Evolutionary conservation across 2,113 vertebrate genomes (phyloP).

Genomic region (Phalacrocorax carbo): DNA sequence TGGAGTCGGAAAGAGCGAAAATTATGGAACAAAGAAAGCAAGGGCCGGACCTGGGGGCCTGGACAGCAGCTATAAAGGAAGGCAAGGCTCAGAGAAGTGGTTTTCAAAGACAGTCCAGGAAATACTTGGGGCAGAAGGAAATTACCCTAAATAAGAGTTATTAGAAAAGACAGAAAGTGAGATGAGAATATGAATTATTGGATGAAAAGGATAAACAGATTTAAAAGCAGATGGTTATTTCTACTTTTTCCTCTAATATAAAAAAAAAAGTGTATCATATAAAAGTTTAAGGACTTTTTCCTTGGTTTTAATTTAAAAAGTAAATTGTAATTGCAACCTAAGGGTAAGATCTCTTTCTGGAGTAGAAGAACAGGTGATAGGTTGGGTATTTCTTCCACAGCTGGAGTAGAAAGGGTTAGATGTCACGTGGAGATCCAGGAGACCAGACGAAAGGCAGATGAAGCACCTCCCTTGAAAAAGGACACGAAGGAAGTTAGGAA

Average conservation of each 20-base stretch:
- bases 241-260: not conserved
- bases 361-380: not conserved
- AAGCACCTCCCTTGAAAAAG: not conserved
- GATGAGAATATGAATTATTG: not conserved
- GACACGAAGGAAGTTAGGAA: not conserved
- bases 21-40: not conserved
- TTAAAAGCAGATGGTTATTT: not conserved
- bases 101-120: not conserved
- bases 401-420: not conserved
- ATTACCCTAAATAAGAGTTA: not conserved
- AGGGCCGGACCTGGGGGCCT: not conserved
- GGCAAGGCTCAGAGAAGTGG: not conserved
- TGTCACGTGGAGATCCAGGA: not conserved
- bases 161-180: not conserved
- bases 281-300: not conserved
- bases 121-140: not conserved
- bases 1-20: not conserved
- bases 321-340: not conserved
- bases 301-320: not conserved
- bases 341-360: not conserved
- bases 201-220: not conserved
- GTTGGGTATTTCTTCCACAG: not conserved
- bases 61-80: not conserved
- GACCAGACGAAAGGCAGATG: not conserved
- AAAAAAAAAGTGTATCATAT: not conserved